Evolutionary conservation across 2,797 vertebrate genomes (phyloP), one percentile per base, ranked within the genome.

Genomic region (Pogonophryne albipinna): DNA sequence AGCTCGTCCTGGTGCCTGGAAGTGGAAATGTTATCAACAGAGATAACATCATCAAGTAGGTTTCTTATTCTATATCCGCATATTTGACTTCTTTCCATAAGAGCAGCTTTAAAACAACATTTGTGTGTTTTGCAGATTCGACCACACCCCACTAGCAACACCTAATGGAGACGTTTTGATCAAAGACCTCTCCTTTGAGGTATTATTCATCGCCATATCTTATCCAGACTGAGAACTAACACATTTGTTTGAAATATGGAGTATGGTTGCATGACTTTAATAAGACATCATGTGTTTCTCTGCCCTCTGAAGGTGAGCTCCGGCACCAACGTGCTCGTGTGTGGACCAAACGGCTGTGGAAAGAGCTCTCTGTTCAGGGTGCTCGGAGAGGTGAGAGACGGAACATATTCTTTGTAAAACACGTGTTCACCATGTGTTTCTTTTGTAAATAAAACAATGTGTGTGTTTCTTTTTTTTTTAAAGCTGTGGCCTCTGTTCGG

Each of bases 401-500:
- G 34, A 38, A 38, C 1, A 38, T 38, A 9, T 38, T 7, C 34
- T 38, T 9, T 38, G 34, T 38, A 38, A 38, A 38, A 15, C 3
- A 19, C 46, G 2, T n/a, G 5, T 27, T 38, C 34, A 6, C 34
- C 34, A 6, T 45, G 10, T 55, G 34, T 20, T 17, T 38, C 1
- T 66, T 15, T 41, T 2, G 4, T 71, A n/a, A 53, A 1, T 56
- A n/a, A 57, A 66, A 1, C 3, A 15, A 7, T 3, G 2, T 38
- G 10, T 15, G 5, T 44, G 41, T 44, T 0, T 51, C 0, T 27
- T 61, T 19, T 46, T 19, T 14, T 82, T 60, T 27, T 72, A 47
- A 78, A 99, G 98, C 85, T 99, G 70, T 99, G 98, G 98, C 98
- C 98, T 69, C 92, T 99, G 68, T 99, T 99, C 93, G 98, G 98